Evolutionary conservation across 2,888 invertebrate species (phyloP), one percentile per base, ranked within the genome.

Genomic region (Tetrapedia diversipes): DNA sequence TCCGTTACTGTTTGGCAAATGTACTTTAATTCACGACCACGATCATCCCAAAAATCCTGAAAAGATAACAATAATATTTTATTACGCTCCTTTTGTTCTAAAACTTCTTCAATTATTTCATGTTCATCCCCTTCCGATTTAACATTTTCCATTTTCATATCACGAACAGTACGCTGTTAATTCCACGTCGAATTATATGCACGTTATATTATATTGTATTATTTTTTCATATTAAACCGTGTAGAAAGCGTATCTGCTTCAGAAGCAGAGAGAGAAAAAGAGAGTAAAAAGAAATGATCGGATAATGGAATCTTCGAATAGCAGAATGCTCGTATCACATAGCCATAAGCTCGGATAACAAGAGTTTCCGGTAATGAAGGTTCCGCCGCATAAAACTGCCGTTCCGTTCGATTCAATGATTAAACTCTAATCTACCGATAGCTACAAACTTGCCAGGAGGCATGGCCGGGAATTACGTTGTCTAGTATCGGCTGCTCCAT

Each of bases 341-440:
- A 45, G 22, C 19, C 10, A n/a, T n/a, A n/a, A n/a, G n/a, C n/a
- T n/a, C 10, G n/a, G 29, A 32, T 53, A 53, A 53, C 16, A 41
- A 7, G 34, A 61, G 37, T 61, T n/a, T 61, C 4, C 29, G 1
- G 16, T 11, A 61, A 61, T 14, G 10, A 39, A 22, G 11, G 16
- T 29, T 16, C 14, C 8, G 10, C 14, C 3, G 56, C 4, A n/a
- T 29, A 45, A 45, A 56, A 45, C 34, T 56, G 24, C 34, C 8
- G 14, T 0, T 14, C 8, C 22, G n/a, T 32, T 53, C 22, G 34
- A 45, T 54, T 54, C 56, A 4, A 14, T 8, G 56, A 56, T 45
- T 56, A 65, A 65, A 56, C 56, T 43, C 14, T 43, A 54, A 54
- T 65, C 22, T n/a, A 24, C 22, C 4, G 56, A 43, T 27, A 45